Percentiles rank a stretch among this genome's conserved stretches.
phyloP scores from a whole-genome alignment of 1,140 invertebrate species.

The Solenopsis fugax region DNA sequence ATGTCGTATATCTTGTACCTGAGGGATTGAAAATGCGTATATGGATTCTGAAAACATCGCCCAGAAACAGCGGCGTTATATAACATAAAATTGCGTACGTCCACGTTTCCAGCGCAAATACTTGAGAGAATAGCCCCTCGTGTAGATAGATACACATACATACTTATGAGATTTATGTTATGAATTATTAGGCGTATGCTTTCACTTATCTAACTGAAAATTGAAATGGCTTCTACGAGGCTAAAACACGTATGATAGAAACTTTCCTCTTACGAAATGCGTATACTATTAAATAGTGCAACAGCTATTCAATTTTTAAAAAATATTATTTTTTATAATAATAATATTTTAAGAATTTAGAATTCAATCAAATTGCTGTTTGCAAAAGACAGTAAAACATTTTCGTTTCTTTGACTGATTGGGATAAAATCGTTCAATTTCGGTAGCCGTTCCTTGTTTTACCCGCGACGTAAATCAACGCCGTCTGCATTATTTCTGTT shows the following conservation, averaged over 20 bases:
- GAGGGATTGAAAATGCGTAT: neutral
- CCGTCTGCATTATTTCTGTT: slow-evolving; percentile 25
- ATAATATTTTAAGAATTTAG: neutral
- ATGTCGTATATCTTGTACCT: neutral
- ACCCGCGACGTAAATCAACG: neutral
- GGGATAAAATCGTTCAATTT: neutral
- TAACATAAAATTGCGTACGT: slow-evolving; percentile 35
- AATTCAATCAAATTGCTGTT: neutral
- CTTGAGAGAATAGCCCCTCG: slow-evolving; percentile 7
- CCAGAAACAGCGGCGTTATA: slow-evolving; percentile 29
- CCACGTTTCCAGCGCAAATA: neutral
- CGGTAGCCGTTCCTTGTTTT: neutral
- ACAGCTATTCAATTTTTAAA: neutral
- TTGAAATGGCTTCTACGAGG: neutral
- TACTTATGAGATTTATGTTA: slow-evolving; percentile 25
- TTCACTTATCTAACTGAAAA: neutral
- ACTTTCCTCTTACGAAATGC: neutral
- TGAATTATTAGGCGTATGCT: neutral
- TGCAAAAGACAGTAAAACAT: neutral
- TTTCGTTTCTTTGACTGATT: neutral
- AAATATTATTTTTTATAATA: neutral
- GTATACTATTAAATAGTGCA: neutral
- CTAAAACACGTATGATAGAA: neutral
- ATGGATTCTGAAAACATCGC: neutral
- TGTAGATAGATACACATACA: neutral